Conservation (phyloP, 2,113 vertebrate species). For the Ictalurus furcatus region DNA sequence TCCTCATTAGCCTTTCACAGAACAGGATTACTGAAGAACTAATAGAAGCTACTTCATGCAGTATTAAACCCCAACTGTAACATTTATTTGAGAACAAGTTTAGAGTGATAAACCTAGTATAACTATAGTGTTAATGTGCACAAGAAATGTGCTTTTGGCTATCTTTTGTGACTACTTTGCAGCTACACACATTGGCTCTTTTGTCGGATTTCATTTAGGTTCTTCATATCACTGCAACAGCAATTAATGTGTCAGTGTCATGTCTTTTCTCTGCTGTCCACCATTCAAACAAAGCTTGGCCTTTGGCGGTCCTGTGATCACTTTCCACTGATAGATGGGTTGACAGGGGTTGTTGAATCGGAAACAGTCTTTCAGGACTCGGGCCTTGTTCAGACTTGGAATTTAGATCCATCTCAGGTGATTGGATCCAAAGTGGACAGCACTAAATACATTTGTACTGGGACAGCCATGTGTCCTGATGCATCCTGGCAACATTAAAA, state of each 20-base stretch:
- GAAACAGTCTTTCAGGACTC: background rate
- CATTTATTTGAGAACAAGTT: background rate
- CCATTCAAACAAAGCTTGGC: background rate
- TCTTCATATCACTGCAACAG: no score
- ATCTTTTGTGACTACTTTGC: background rate
- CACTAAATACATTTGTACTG: background rate
- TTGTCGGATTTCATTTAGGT: background rate
- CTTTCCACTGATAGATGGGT: background rate
- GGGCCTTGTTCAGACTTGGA: background rate
- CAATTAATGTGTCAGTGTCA: no score
- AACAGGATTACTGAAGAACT: conserved; percentile 33
- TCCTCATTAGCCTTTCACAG: conserved; percentile 34
- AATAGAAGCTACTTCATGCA: conserved; percentile 23
- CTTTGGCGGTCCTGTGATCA: background rate
- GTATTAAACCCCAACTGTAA: conserved; percentile 26
- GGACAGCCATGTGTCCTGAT: background rate
- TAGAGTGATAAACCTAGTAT: background rate
- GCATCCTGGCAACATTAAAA: background rate
- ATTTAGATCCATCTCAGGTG: background rate
- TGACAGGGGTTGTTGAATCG: background rate
- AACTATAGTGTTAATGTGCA: background rate
- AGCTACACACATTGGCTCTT: background rate
- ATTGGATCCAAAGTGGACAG: background rate
- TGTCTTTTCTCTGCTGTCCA: background rate
- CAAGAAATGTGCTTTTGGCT: background rate